Percentiles rank a stretch among this genome's conserved stretches.
Evolutionary conservation across 2,797 vertebrate species (phyloP).

Genomic region (Brachymystax lenok): DNA sequence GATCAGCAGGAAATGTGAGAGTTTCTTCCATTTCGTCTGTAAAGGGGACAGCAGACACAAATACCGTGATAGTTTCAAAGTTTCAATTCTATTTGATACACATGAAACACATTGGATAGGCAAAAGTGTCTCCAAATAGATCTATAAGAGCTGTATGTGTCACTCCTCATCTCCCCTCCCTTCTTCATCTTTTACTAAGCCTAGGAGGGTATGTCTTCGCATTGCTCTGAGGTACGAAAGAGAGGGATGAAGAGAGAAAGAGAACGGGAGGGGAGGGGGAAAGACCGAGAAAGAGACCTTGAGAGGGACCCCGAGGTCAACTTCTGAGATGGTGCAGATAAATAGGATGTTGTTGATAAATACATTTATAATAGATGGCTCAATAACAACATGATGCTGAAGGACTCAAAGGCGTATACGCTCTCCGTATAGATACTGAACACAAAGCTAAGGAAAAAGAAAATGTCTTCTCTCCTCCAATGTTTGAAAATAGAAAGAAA

Average conservation of each 20-base stretch:
- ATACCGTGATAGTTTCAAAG: background rate
- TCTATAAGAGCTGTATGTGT: background rate
- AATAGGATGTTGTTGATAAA: too few relatives aligned
- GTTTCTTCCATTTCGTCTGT: background rate
- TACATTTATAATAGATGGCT: background rate
- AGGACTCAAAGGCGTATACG: background rate
- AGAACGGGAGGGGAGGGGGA: background rate
- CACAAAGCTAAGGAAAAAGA: background rate
- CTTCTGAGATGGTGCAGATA: background rate
- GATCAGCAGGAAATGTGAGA: conserved; percentile 10
- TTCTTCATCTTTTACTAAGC: background rate
- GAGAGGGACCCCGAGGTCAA: background rate
- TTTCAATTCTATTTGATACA: background rate
- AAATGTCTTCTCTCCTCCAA: background rate
- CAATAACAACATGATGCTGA: background rate
- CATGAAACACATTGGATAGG: background rate
- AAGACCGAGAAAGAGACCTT: background rate
- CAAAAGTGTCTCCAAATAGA: conserved; percentile 1
- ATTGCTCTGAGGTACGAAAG: background rate
- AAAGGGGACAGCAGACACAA: background rate
- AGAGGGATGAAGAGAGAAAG: background rate
- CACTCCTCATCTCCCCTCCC: background rate
- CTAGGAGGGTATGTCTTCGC: background rate
- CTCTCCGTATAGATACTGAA: background rate
- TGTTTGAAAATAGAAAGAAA: too few relatives aligned